Base-by-base conservation (phyloP, 2,797 vertebrate species). In the Acanthis flammea region DNA sequence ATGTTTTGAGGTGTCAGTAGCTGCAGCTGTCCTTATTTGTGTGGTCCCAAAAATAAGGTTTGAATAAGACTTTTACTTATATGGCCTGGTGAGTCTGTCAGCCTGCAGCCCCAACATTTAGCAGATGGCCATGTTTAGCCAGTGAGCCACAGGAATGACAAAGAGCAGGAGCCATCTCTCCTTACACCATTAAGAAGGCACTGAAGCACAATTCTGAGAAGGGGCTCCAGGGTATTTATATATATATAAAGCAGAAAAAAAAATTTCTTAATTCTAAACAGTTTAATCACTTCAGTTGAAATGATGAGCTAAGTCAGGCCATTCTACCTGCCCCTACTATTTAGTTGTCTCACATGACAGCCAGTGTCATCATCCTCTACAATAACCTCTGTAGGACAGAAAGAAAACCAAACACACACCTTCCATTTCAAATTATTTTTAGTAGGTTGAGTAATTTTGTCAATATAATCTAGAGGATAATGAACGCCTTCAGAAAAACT, bases 401-500 rank as follows among this genome's bases (percentile, higher is more conserved):
- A 94, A 80, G 78, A 54, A 83, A 94, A 80, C 15, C 75, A 92
- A 88, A 72, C 57, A 88, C 47, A 45, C 61, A 94, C 57, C 57
- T 83, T 93, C 61, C 53, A 65, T 83, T 93, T 80, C 5, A 80
- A 86, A 85, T 70, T 92, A 84, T 88, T 88, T 94, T 94, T 92
- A 84, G 82, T 60, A 44, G 23, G n/a, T 21, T 68, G 90, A 94
- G 47, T 93, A 74, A 92, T 48, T 61, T 88, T 93, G 88, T 79
- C 88, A 92, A 87, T 55, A 86, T 71, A 89, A 93, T 28, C 41
- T 97, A 97, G 96, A 97, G 97, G 94, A 97, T 97, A 97, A 95
- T 97, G 98, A 97, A 98, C 97, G 97, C 97, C 86, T 93, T 78
- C 41, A 91, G 48, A 86, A 90, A 93, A 91, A 48, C 19, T 84